Percentiles rank a stretch among this genome's conserved stretches.
These are phyloP conservation scores for Eustalomyia histrio DNA, from an alignment of 2,888 invertebrate species.

Conservation along the genomic window DNA sequence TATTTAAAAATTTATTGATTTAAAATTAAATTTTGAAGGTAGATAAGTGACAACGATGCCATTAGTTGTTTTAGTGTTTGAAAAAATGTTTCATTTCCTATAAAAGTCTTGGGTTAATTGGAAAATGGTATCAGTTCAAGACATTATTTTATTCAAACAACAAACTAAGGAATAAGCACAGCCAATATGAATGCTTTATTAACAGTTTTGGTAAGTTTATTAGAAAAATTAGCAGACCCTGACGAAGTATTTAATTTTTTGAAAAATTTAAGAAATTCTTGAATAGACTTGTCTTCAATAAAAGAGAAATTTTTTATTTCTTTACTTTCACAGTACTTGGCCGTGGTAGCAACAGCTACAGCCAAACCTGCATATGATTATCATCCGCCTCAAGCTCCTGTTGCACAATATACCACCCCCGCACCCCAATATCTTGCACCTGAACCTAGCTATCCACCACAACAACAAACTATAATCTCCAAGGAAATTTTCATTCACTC, in stretches of 20 bases:
- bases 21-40: background rate
- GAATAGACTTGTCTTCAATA: background rate
- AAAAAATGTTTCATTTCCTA: constrained; percentile 27
- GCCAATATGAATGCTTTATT: constrained; percentile 70
- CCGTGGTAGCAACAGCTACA: constrained; percentile 65
- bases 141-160: constrained; percentile 17
- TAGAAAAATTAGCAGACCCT: background rate
- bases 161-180: constrained; percentile 20
- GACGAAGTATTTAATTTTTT: background rate
- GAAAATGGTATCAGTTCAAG: constrained; percentile 40
- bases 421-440: background rate
- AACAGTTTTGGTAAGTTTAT: constrained; percentile 69
- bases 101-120: constrained; percentile 42
- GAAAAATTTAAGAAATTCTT: background rate
- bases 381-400: constrained; percentile 57
- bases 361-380: constrained; percentile 73
- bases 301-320: background rate
- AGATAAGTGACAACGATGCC: constrained; percentile 46
- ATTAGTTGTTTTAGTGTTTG: constrained; percentile 6
- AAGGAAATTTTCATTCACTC: constrained; percentile 78
- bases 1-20: background rate
- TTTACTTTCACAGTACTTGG: constrained; percentile 67
- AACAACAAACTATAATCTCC: constrained; percentile 71
- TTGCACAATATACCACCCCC: background rate
- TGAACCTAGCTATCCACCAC: constrained; percentile 35